Evolutionary conservation across 2,888 invertebrate species (phyloP), one percentile per base, ranked within the genome.

Genomic region (Ornithoptera priamus): DNA sequence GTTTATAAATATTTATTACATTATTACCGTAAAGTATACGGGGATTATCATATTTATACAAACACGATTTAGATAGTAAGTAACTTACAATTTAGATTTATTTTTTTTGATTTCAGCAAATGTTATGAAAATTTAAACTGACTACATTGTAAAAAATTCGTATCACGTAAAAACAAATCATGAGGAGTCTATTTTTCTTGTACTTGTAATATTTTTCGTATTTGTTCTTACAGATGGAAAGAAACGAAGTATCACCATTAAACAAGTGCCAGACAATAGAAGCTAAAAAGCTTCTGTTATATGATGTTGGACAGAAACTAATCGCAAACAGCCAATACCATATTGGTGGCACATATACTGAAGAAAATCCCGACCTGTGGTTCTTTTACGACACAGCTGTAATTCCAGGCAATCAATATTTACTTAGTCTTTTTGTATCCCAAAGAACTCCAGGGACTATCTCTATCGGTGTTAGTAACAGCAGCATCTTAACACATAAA

Each of bases 401-500:
- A 6, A 85, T 84, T 63, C 85, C 85, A 8, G 85, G 83, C 12
- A 70, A 78, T 56, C 86, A 82, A 68, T 78, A 80, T 59, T 71
- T 92, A 61, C 75, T 92, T 0, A 90, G 85, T 73, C 73, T 92
- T 66, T 91, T 89, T 81, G 85, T 88, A 0, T 81, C 84, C 63
- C 80, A 87, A 62, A 82, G 87, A 70, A 82, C 77, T 69, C 71
- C 78, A 15, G 85, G 85, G 4, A 77, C 75, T 36, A 82, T 88
- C 42, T 75, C 83, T 22, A 75, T 92, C 22, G 80, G 81, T 4
- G 73, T 90, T 2, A 84, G 86, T 39, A 77, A 80, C 18, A 76
- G 78, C 6, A 81, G 75, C 71, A 73, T 79, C 20, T 1, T 75
- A 71, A 39, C 74, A 77, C 30, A 76, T 66, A 70, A 60, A 8